Evolutionary conservation across 2,888 invertebrate genomes (phyloP).

Genomic region (Tanypteryx hageni): DNA sequence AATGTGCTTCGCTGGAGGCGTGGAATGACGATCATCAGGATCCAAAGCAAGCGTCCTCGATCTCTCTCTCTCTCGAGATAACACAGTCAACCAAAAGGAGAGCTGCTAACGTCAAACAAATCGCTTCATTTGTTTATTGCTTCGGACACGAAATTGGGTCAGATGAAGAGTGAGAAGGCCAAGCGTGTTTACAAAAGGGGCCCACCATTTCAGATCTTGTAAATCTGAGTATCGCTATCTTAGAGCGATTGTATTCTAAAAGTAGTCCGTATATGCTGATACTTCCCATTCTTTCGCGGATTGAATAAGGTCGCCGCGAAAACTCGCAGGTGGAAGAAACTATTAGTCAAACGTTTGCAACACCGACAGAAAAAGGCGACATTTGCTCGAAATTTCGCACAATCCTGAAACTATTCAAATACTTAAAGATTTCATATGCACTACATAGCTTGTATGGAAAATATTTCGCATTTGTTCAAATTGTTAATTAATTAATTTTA

Average conservation of each 20-base stretch:
- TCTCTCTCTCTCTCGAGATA: not conserved
- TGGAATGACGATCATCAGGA: slow-evolving; percentile 22
- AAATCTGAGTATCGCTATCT: not conserved
- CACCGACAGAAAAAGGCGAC: too few species aligned
- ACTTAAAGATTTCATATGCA: too few species aligned
- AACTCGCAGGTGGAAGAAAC: not conserved
- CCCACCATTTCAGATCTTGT: slow-evolving; percentile 17
- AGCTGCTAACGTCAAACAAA: slow-evolving; percentile 8
- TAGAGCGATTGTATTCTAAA: slow-evolving; percentile 5
- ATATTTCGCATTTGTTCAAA: too few species aligned
- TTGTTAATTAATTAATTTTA: too few species aligned
- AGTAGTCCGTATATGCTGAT: not conserved
- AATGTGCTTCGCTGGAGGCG: not conserved
- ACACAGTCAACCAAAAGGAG: slow-evolving; percentile 14
- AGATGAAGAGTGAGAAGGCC: slow-evolving; percentile 24
- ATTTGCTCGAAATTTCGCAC: too few species aligned
- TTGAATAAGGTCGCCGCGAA: not conserved
- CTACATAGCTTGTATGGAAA: too few species aligned
- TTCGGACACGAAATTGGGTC: slow-evolving; percentile 36
- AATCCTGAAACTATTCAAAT: too few species aligned
- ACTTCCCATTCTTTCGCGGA: not conserved
- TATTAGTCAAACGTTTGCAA: too few species aligned
- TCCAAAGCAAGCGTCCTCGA: not conserved
- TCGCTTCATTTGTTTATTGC: slow-evolving; percentile 37
- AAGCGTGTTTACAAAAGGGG: slow-evolving; percentile 23